Evolutionary conservation across 2,888 invertebrate species (phyloP).

Genomic region (Lucinisca nassula): DNA sequence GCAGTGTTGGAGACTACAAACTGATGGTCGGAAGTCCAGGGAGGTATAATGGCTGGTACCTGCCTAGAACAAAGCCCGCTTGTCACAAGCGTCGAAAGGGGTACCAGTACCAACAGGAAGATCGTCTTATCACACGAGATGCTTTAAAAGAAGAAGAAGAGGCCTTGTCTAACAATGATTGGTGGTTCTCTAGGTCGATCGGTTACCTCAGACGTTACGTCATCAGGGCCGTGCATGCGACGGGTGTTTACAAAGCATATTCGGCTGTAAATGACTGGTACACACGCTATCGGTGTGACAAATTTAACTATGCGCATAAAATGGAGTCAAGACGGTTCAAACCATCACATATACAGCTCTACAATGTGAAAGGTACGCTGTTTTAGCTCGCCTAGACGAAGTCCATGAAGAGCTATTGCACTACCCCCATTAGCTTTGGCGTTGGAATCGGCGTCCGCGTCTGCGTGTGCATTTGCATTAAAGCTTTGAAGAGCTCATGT

Average conservation of each 20-base stretch:
- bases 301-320: conserved; percentile 47
- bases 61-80: conserved; percentile 53
- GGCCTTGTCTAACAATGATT: conserved; percentile 7
- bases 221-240: background rate
- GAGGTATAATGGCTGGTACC: conserved; percentile 81
- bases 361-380: conserved; percentile 58
- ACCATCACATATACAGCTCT: conserved; percentile 49
- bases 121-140: conserved; percentile 25
- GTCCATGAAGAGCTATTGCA: too few relatives aligned
- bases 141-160: conserved; percentile 31
- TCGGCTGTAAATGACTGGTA: conserved; percentile 23
- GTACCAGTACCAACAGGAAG: conserved; percentile 51
- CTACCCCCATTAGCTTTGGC: too few relatives aligned
- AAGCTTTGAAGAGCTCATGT: too few relatives aligned
- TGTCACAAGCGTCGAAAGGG: conserved; percentile 42
- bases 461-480: too few relatives aligned
- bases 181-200: conserved; percentile 59
- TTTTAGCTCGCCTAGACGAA: too few relatives aligned
- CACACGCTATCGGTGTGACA: conserved; percentile 53
- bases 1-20: conserved; percentile 86
- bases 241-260: background rate
- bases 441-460: too few relatives aligned
- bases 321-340: conserved; percentile 32
- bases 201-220: background rate
- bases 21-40: conserved; percentile 87